Conservation (phyloP, 2,113 vertebrate genomes). For the human region GRCh38 chr20:57986501-57987000, state of each 20-base stretch:
- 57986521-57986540: neutral
- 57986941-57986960: accelerated
- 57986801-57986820: accelerated
- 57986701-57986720: conserved; percentile 69
- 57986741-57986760: conserved; percentile 66
- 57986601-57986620: conserved; percentile 61
- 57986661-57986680: conserved; percentile 56
- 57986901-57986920: neutral
- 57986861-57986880: neutral
- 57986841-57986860: neutral
- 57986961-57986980: neutral
- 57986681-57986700: conserved; percentile 58
- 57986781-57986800: conserved; percentile 13
- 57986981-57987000: neutral
- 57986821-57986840: too few species aligned
- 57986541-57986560: neutral
- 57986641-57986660: conserved; percentile 47
- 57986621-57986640: conserved; percentile 60
- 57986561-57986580: conserved; percentile 69
- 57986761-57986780: conserved; percentile 64
- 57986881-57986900: neutral
- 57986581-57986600: conserved; percentile 15
- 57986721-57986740: conserved; percentile 66
- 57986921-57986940: neutral
- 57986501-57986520: accelerated